phyloP scores from a whole-genome alignment of 2,113 vertebrate species.

The Oostethus manadensis region DNA sequence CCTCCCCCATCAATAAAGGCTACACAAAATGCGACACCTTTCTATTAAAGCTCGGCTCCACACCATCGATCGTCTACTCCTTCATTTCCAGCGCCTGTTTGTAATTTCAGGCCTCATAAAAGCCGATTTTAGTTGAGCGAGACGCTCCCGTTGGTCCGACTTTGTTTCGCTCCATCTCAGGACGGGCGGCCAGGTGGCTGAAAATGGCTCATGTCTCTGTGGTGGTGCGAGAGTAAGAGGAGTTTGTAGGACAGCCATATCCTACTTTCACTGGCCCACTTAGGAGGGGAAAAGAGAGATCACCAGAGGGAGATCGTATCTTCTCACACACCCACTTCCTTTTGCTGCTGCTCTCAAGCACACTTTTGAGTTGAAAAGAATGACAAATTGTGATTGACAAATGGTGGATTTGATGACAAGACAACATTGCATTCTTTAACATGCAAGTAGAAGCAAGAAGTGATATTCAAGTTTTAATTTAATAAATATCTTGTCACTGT shows the following conservation, averaged over 20 bases:
- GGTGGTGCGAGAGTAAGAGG: conserved; percentile 41
- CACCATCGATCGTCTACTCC: conserved; percentile 33
- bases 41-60: conserved; percentile 21
- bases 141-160: conserved; percentile 16
- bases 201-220: conserved; percentile 75
- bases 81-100: conserved; percentile 2
- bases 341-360: conserved; percentile 11
- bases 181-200: conserved; percentile 67
- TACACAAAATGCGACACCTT: conserved; percentile 8
- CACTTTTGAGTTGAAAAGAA: conserved; percentile 55
- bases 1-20: conserved; percentile 34
- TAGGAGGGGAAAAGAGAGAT: conserved; percentile 69
- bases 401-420: neutral
- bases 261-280: conserved; percentile 79
- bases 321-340: conserved; percentile 25
- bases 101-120: conserved; percentile 23
- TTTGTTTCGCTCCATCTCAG: conserved; percentile 14
- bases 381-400: conserved; percentile 29
- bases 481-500: neutral
- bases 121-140: conserved; percentile 12
- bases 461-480: neutral
- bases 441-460: neutral
- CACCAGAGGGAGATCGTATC: conserved; percentile 68
- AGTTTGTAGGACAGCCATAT: conserved; percentile 79
- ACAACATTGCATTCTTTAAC: neutral